Evolutionary conservation across 2,113 vertebrate genomes (phyloP).

Genomic region (Carassius carassius): DNA sequence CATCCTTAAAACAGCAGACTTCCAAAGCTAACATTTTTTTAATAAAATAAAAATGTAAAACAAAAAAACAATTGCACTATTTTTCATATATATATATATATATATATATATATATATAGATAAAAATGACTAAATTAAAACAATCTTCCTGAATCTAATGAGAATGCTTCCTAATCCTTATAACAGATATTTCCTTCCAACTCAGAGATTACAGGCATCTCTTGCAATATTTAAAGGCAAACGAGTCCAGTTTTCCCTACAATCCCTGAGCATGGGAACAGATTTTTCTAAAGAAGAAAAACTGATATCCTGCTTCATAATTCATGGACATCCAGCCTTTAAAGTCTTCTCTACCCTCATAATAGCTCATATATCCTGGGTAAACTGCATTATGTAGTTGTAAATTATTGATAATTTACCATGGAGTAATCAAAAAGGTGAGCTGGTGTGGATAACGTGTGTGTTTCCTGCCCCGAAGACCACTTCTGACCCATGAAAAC

Average conservation of each 20-base stretch:
- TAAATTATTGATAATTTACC: background rate
- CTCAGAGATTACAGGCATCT: background rate
- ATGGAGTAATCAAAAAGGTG: background rate
- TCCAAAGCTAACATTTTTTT: too few relatives aligned
- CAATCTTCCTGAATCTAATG: too few relatives aligned
- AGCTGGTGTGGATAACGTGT: background rate
- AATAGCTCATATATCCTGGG: background rate
- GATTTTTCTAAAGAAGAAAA: constrained; percentile 21
- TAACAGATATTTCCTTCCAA: too few relatives aligned
- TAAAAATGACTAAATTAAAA: too few relatives aligned
- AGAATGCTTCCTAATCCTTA: too few relatives aligned
- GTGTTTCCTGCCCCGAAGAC: background rate
- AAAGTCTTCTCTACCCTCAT: background rate
- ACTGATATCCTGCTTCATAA: constrained; percentile 15
- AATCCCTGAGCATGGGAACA: background rate
- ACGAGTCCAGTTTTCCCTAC: background rate
- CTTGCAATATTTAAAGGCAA: background rate
- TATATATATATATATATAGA: too few relatives aligned
- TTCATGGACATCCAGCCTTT: constrained; percentile 6
- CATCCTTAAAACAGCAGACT: constrained; percentile 6
- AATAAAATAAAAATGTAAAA: too few relatives aligned
- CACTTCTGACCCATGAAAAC: background rate
- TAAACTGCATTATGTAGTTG: constrained; percentile 17
- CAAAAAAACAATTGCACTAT: too few relatives aligned
- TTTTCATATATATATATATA: too few relatives aligned